Evolutionary conservation across 92 coral and sea anemone species (phyloP), one percentile per base, ranked within the genome.

Genomic region (Bergia puertoricense): DNA sequence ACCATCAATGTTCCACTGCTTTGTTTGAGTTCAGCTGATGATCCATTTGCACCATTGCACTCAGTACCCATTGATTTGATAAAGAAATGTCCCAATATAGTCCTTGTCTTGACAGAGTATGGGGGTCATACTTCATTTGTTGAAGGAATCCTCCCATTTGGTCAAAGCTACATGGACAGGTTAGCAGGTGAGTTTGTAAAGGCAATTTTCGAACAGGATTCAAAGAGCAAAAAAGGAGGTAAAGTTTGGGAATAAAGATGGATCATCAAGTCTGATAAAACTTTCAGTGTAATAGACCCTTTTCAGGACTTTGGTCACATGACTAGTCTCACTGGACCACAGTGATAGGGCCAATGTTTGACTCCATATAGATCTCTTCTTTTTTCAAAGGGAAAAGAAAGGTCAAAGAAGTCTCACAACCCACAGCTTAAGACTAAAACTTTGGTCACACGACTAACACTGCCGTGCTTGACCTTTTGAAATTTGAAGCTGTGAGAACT

Each of bases 51-150:
- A 45, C 98, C 98, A 42, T 74, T 81, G 6, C 91, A 91, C 62
- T 92, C 98, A 43, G 88, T 96, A 50, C 98, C 98, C 59, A 89
- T 87, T 71, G 93, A 91, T 23, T 66, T 92, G 69, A 90, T 96
- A 38, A 79, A 86, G 22, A 85, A 85, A 76, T 93, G 98, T 71
- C 92, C 94, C n/a, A 96, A 96, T 73, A 89, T 96, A 74, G 94
- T 87, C 48, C 90, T 96, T 88, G 92, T 88, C 16, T 79, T 96
- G 57, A 95, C 98, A 11, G 76, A 88, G 62, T 89, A 90, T 81
- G 98, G 98, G 1, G 98, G 98, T 38, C 98, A 96, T 85, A 94
- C 91, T 88, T 93, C 95, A n/a, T 96, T 94, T 82, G 86, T 94
- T 38, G 98, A 96, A 79, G 96, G 98, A 44, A 81, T 94, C 48